A percentile compares a stretch with the other conserved stretches of the same genome.
phyloP scores from a whole-genome alignment of 2,113 vertebrate genomes.

The Physeter macrocephalus region DNA sequence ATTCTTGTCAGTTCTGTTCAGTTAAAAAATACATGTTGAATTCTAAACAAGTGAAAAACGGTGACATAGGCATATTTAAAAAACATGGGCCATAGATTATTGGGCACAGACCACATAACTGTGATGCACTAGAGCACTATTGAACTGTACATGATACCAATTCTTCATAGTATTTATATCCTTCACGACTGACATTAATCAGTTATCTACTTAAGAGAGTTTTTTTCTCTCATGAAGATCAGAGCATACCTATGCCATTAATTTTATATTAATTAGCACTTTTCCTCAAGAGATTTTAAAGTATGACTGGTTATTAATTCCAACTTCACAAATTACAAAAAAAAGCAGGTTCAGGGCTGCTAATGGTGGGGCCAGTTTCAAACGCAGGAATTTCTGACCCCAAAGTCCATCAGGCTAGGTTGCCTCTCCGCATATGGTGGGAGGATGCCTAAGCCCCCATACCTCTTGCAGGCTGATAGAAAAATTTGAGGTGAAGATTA shows the following conservation, averaged over 20 bases:
- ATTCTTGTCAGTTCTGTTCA: not conserved
- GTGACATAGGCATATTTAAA: not conserved
- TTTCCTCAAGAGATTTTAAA: conserved; percentile 51
- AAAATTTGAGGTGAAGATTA: not conserved
- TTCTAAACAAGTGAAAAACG: not conserved
- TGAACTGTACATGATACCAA: not conserved
- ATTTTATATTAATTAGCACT: conserved; percentile 62
- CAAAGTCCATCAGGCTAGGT: not conserved
- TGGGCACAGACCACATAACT: not conserved
- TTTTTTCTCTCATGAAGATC: conserved; percentile 32
- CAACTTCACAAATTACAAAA: conserved; percentile 24
- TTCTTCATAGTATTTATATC: not conserved
- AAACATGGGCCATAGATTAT: not conserved
- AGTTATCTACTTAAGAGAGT: conserved; percentile 3
- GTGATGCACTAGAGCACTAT: not conserved
- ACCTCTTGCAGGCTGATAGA: not conserved
- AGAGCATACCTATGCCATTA: conserved; percentile 39
- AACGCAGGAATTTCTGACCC: not conserved
- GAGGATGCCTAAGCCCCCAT: not conserved
- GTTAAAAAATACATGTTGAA: not conserved
- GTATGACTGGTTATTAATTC: conserved; percentile 45
- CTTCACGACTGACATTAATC: not conserved
- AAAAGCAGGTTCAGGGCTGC: not conserved
- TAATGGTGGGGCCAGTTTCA: not conserved
- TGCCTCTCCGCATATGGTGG: not conserved